A percentile compares a stretch with the other conserved stretches of the same genome.
phyloP scores from a whole-genome alignment of 2,113 vertebrate species.

The Eulemur rufifrons region DNA sequence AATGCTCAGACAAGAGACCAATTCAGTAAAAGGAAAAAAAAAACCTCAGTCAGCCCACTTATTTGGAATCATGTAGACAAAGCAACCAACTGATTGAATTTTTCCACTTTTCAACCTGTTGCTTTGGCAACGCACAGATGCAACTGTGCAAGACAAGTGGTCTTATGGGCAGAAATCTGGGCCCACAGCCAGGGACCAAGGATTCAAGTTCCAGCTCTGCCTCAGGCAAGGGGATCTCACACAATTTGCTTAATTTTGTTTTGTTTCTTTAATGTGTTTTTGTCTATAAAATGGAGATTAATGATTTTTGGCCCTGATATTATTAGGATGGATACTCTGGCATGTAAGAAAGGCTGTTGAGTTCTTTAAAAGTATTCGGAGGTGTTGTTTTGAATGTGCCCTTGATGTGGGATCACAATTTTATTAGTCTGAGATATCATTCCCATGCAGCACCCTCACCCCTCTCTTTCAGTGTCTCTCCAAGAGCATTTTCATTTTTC shows the following conservation, averaged over 20 bases:
- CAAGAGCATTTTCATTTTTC: conserved; percentile 26
- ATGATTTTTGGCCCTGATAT: conserved; percentile 32
- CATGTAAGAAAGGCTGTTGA: neutral
- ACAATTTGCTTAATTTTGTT: conserved; percentile 58
- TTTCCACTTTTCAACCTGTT: conserved; percentile 71
- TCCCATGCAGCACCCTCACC: neutral
- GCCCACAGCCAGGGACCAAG: conserved; percentile 55
- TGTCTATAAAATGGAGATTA: conserved; percentile 52
- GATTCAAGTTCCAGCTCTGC: conserved; percentile 41
- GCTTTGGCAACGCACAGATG: conserved; percentile 64
- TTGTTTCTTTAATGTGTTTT: conserved; percentile 56
- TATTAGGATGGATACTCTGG: conserved; percentile 8
- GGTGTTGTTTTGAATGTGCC: conserved; percentile 16
- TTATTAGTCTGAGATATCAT: neutral
- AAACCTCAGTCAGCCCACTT: conserved; percentile 20
- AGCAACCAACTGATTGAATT: conserved; percentile 67
- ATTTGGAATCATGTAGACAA: conserved; percentile 72
- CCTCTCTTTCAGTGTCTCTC: neutral
- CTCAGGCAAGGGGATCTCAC: conserved; percentile 30
- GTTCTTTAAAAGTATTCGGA: conserved; percentile 15
- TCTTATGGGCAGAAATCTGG: conserved; percentile 62
- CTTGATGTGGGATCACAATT: neutral
- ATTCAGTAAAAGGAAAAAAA: conserved; percentile 43
- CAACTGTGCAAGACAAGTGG: conserved; percentile 65
- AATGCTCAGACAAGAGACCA: conserved; percentile 62